phyloP scores from a whole-genome alignment of 2,113 vertebrate species.

The Ochotona curzoniae region DNA sequence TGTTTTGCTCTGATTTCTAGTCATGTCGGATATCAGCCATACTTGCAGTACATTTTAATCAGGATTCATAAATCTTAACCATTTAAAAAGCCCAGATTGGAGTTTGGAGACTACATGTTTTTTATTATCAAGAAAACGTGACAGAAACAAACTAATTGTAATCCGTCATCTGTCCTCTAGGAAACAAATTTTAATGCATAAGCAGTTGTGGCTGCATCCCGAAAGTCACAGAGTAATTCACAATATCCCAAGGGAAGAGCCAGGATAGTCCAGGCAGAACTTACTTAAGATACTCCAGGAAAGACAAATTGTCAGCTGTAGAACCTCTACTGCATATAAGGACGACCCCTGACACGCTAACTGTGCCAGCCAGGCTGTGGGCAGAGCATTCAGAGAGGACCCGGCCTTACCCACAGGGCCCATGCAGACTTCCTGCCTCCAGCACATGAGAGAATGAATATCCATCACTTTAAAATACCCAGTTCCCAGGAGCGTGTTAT shows the following conservation, averaged over 20 bases:
- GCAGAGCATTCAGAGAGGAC: too few species aligned
- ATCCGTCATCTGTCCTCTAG: neutral
- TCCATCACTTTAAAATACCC: neutral
- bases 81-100: neutral
- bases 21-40: neutral
- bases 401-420: neutral
- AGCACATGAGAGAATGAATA: neutral
- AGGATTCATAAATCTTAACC: constrained; percentile 25
- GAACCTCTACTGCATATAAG: neutral
- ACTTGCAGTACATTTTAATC: constrained; percentile 9
- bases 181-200: neutral
- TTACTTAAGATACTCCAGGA: neutral
- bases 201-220: neutral
- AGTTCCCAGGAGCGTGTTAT: neutral
- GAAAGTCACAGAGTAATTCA: neutral
- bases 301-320: neutral
- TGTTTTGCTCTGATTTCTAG: neutral
- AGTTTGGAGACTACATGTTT: neutral
- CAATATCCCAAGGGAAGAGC: neutral
- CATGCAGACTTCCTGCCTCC: neutral
- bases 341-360: neutral
- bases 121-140: constrained; percentile 43
- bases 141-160: constrained; percentile 8
- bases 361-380: neutral
- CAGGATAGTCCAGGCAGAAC: neutral